These are phyloP conservation scores for Panurus biarmicus DNA, from an alignment of 2,113 vertebrate genomes.

Conservation along the genomic window DNA sequence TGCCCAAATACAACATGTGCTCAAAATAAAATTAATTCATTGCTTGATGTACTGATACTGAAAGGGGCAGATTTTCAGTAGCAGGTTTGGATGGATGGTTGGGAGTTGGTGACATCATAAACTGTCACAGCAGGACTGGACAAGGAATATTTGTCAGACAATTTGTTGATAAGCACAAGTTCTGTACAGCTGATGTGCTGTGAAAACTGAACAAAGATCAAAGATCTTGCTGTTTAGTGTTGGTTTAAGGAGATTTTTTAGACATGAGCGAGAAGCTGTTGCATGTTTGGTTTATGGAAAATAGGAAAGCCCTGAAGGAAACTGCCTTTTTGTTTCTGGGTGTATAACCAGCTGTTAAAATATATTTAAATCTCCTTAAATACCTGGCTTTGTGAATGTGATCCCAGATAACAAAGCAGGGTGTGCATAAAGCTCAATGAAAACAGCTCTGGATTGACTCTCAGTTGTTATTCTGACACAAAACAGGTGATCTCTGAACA, in stretches of 20 bases:
- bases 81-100: not conserved
- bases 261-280: not conserved
- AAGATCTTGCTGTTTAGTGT: not conserved
- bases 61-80: not conserved
- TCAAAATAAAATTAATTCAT: not conserved
- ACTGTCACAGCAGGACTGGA: not conserved
- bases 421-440: not conserved
- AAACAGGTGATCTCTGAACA: not conserved
- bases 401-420: not conserved
- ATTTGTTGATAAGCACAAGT: not conserved
- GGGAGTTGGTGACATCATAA: not conserved
- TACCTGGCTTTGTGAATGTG: not conserved
- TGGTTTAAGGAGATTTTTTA: not conserved
- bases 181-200: not conserved
- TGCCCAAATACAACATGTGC: not conserved
- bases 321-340: not conserved
- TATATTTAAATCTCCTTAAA: not conserved
- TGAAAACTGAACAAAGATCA: not conserved
- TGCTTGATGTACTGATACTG: not conserved
- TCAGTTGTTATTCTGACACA: not conserved
- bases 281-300: not conserved
- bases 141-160: not conserved
- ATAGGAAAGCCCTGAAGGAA: not conserved
- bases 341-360: not conserved
- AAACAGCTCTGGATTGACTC: not conserved